A percentile compares a stretch with the other conserved stretches of the same genome.
Evolutionary conservation across 2,113 vertebrate genomes (phyloP).

Genomic region (Tetraodon nigroviridis): DNA sequence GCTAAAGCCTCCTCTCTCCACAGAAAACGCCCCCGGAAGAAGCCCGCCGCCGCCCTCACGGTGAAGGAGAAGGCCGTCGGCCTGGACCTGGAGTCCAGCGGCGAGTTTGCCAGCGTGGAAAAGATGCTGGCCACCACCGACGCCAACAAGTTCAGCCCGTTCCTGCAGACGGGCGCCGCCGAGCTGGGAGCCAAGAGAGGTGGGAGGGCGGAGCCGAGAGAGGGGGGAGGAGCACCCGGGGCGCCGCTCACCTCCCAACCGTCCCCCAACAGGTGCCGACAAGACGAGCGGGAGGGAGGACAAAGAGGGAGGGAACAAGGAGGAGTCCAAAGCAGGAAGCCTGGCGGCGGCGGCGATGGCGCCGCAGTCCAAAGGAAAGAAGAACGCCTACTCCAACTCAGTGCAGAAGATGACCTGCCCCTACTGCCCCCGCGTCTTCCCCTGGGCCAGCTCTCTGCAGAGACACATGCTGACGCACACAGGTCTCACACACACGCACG

Average conservation of each 20-base stretch:
- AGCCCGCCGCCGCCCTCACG: not conserved
- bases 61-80: conserved; percentile 41
- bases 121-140: conserved; percentile 97
- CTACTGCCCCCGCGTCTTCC: conserved; percentile 89
- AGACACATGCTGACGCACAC: conserved; percentile 95
- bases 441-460: conserved; percentile 93
- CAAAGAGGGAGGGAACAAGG: conserved; percentile 71
- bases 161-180: conserved; percentile 81
- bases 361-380: conserved; percentile 77
- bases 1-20: not conserved
- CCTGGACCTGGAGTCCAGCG: conserved; percentile 91
- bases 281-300: conserved; percentile 31
- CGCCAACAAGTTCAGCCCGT: conserved; percentile 91
- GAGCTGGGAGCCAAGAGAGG: conserved; percentile 74
- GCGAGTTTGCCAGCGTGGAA: conserved; percentile 97
- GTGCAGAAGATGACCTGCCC: conserved; percentile 92
- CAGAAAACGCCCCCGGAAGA: conserved; percentile 59
- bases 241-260: not conserved
- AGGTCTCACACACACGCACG: conserved; percentile 67
- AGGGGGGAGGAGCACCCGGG: not conserved
- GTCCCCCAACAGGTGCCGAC: conserved; percentile 57
- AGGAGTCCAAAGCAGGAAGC: conserved; percentile 39
- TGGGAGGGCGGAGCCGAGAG: conserved; percentile 33
- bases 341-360: conserved; percentile 32
- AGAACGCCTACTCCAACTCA: conserved; percentile 88